Conservation (phyloP, 53 echinoderm and acorn worm species). For the Temnopleurus reevesii region DNA sequence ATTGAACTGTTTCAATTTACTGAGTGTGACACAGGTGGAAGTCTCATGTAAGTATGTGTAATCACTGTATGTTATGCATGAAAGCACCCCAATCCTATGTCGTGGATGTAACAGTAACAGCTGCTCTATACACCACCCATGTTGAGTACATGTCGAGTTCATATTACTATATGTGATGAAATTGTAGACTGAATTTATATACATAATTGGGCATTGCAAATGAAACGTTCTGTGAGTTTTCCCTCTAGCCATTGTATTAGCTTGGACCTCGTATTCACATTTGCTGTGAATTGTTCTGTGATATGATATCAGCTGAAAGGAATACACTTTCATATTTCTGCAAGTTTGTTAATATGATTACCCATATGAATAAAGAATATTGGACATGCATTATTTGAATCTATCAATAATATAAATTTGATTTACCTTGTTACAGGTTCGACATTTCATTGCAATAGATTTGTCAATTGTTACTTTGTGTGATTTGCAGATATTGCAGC, state of each 20-base stretch:
- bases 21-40: not conserved
- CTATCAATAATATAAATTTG: slow-evolving; percentile 33
- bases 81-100: not conserved
- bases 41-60: not conserved
- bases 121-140: not conserved
- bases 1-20: not conserved
- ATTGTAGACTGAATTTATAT: not conserved
- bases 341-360: not conserved
- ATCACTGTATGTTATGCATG: not conserved
- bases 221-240: not conserved
- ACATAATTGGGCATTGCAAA: not conserved
- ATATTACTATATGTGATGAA: not conserved
- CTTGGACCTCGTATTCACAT: not conserved
- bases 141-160: not conserved
- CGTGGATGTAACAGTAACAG: not conserved
- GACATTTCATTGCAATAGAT: slow-evolving; percentile 47
- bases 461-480: slow-evolving; percentile 34
- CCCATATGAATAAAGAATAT: not conserved
- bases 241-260: not conserved
- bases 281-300: slow-evolving; percentile 6
- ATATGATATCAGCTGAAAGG: too few relatives aligned
- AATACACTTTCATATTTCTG: not conserved
- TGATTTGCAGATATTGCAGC: slow-evolving; percentile 40
- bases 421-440: slow-evolving; percentile 9
- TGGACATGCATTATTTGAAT: slow-evolving; percentile 33